These are phyloP conservation scores for Petrosia ficiformis DNA, from an alignment of 37 sponge, comb jelly and placozoan genomes.

Conservation along the genomic window DNA sequence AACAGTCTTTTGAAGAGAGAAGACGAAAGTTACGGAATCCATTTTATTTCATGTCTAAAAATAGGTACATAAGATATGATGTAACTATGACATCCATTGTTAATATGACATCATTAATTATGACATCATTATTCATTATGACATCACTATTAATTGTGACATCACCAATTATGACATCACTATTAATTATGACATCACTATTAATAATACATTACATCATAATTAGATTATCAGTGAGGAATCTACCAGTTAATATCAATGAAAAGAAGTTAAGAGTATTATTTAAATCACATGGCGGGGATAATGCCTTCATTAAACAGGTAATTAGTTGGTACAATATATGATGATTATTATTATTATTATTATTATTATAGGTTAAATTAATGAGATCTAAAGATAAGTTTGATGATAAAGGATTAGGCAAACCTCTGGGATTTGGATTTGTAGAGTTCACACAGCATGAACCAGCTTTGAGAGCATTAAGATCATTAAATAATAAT, in stretches of 20 bases:
- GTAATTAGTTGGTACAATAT: slow-evolving; percentile 17
- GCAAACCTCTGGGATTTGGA: slow-evolving; percentile 79
- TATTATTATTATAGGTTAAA: slow-evolving; percentile 43
- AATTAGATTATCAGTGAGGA: slow-evolving; percentile 44
- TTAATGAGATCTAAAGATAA: slow-evolving; percentile 72
- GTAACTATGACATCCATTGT: background rate
- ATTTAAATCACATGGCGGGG: slow-evolving; percentile 26
- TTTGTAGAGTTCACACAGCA: slow-evolving; percentile 89
- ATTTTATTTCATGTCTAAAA: slow-evolving; percentile 80
- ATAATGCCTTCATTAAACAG: slow-evolving; percentile 35
- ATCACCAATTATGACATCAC: no score
- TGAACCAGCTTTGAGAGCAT: slow-evolving; percentile 78
- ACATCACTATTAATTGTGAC: background rate
- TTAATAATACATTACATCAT: no score
- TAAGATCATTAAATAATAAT: slow-evolving; percentile 83
- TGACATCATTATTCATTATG: background rate
- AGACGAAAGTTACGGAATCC: slow-evolving; percentile 84
- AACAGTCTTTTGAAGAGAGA: slow-evolving; percentile 58
- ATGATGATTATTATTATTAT: background rate
- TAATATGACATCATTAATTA: no score
- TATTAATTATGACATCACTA: no score
- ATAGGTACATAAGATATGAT: slow-evolving; percentile 30
- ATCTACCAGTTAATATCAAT: slow-evolving; percentile 41
- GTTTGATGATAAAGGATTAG: slow-evolving; percentile 66
- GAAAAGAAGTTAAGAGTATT: slow-evolving; percentile 56